Conservation (phyloP, 2,113 vertebrate genomes). For the Barnardius zonarius region DNA sequence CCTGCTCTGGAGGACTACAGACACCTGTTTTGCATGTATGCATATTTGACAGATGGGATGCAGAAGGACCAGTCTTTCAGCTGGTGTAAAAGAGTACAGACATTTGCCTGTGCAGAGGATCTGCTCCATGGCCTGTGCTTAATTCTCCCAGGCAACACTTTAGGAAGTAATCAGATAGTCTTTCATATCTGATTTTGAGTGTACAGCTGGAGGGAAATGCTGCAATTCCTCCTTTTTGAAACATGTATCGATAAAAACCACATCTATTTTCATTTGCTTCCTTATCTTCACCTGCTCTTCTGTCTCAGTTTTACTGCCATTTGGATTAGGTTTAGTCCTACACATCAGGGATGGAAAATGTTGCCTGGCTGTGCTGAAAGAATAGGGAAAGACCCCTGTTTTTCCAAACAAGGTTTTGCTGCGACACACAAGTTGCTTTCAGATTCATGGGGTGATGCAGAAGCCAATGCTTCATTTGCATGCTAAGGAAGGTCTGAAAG, state of each 20-base stretch:
- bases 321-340: not conserved
- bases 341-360: not conserved
- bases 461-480: constrained; percentile 44
- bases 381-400: not conserved
- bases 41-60: not conserved
- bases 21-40: not conserved
- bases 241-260: not conserved
- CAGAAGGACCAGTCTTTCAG: not conserved
- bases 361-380: not conserved
- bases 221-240: constrained; percentile 19
- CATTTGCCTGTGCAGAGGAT: not conserved
- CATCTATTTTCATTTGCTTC: constrained; percentile 14
- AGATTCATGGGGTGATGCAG: constrained; percentile 2
- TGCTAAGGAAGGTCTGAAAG: constrained; percentile 51
- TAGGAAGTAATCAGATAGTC: constrained; percentile 18
- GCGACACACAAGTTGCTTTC: not conserved
- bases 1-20: not conserved
- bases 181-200: constrained; percentile 31
- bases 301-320: not conserved
- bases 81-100: not conserved
- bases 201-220: not conserved
- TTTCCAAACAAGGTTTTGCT: not conserved
- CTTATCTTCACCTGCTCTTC: constrained; percentile 21
- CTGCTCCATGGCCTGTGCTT: not conserved
- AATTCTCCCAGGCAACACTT: constrained; percentile 1